Conservation (phyloP, 53 echinoderm and acorn worm species). For the Actinopyga echinites region DNA sequence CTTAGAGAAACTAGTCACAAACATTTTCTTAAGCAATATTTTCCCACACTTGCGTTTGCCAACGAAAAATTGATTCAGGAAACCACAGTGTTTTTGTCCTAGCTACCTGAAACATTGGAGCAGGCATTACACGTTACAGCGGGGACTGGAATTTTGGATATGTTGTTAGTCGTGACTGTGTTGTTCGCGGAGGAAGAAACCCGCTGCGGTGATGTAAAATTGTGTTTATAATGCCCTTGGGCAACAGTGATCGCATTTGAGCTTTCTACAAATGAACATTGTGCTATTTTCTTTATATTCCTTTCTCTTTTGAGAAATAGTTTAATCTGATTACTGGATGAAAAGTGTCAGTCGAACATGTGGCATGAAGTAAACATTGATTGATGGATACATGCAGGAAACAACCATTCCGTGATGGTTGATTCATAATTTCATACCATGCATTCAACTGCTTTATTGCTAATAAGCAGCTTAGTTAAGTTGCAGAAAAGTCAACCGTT, state of each 20-base stretch:
- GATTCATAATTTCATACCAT: too few relatives aligned
- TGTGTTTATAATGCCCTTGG: slow-evolving; percentile 31
- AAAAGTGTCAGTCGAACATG: slow-evolving; percentile 1
- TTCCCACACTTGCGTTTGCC: slow-evolving; percentile 30
- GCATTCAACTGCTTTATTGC: too few relatives aligned
- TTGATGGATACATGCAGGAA: too few relatives aligned
- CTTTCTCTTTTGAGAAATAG: not conserved
- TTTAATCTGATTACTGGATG: slow-evolving; percentile 32
- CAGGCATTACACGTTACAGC: not conserved
- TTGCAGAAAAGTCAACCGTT: too few relatives aligned
- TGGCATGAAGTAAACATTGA: too few relatives aligned
- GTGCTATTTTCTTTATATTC: too few relatives aligned
- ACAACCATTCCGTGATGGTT: too few relatives aligned
- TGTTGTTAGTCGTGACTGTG: slow-evolving; percentile 26
- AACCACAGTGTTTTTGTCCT: not conserved
- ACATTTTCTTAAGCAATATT: slow-evolving; percentile 36
- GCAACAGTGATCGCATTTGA: slow-evolving; percentile 1
- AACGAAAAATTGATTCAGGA: not conserved
- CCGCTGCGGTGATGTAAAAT: slow-evolving; percentile 41
- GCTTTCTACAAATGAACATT: slow-evolving; percentile 9
- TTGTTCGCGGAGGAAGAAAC: slow-evolving; percentile 10
- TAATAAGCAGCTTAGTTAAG: too few relatives aligned
- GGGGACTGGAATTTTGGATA: slow-evolving; percentile 24
- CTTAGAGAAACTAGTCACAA: not conserved
- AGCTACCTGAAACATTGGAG: slow-evolving; percentile 7